Conservation (phyloP, 64 coral and sea anemone genomes). For the Hydrozoanthus tunicans region DNA sequence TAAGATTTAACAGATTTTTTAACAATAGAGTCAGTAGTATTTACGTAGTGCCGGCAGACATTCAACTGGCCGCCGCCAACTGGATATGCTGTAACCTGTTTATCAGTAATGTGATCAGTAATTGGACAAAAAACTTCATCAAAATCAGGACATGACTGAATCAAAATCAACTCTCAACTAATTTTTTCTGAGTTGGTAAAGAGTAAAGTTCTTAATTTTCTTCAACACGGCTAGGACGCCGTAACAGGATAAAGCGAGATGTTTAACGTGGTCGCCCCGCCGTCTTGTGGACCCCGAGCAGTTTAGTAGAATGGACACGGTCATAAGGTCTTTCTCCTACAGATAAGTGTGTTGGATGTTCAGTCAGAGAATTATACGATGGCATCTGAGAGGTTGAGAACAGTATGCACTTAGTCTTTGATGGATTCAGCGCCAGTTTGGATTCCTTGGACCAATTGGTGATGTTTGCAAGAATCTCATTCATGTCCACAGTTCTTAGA, state of each 20-base stretch:
- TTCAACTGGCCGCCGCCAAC: no score
- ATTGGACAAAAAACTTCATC: no score
- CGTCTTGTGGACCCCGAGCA: background rate
- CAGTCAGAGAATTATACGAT: background rate
- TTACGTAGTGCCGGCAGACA: no score
- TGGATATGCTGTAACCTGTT: no score
- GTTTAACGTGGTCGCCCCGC: background rate
- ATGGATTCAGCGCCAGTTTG: constrained; percentile 22
- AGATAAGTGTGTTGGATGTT: background rate
- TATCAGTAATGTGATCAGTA: no score
- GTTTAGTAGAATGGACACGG: constrained; percentile 11
- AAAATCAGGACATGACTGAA: no score
- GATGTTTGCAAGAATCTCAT: constrained; percentile 27
- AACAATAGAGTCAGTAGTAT: no score
- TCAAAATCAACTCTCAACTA: no score
- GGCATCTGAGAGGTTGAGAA: constrained; percentile 45
- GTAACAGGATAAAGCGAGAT: background rate
- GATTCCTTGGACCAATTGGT: constrained; percentile 50
- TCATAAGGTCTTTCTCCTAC: background rate
- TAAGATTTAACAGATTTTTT: no score
- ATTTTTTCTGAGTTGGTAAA: background rate
- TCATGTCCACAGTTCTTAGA: constrained; percentile 4
- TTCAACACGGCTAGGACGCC: background rate
- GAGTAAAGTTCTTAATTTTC: background rate
- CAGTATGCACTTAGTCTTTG: constrained; percentile 45